Evolutionary conservation across 2,888 invertebrate species (phyloP), one percentile per base, ranked within the genome.

Genomic region (Tetrapedia diversipes): DNA sequence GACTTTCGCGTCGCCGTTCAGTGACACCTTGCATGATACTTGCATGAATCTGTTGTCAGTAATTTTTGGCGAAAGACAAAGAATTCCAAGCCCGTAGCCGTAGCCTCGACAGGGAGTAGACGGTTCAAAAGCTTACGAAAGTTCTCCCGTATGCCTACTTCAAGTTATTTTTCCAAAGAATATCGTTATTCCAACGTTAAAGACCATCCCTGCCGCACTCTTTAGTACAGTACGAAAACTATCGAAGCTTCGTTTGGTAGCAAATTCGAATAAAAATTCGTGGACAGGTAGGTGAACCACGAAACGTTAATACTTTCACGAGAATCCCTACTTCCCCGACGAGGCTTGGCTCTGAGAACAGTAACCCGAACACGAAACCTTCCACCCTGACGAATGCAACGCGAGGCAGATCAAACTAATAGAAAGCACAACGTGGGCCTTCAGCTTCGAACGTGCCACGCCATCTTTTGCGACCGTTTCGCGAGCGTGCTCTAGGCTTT

Each of bases 381-480:
- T 87, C 88, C 87, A 88, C 80, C 88, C 89, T 73, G 76, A 76
- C 77, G 70, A 83, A 85, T 83, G 76, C 83, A 83, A 85, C 69
- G 80, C 83, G 86, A 85, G 82, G 82, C 80, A 82, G 81, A 84
- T 80, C 73, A 75, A 83, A 82, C 82, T 82, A 85, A 60, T 4
- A 37, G 86, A 89, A 64, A 87, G 91, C 91, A 91, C 91, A 90
- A 72, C 85, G 86, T 88, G 91, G 87, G 91, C 91, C 89, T 92
- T 91, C 91, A 90, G 85, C 82, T 91, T 88, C 80, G 73, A 49
- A 57, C 82, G 75, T 78, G 78, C 69, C 80, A 72, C 71, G 47
- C 65, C 60, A 41, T 16, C 47, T 7, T 1, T 7, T 3, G 32
- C 29, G 1, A 16, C 22, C n/a, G 24, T 11, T 16, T 32, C 10